These are phyloP conservation scores for Crioceris asparagi DNA, from an alignment of 2,888 invertebrate species.

Conservation along the genomic window DNA sequence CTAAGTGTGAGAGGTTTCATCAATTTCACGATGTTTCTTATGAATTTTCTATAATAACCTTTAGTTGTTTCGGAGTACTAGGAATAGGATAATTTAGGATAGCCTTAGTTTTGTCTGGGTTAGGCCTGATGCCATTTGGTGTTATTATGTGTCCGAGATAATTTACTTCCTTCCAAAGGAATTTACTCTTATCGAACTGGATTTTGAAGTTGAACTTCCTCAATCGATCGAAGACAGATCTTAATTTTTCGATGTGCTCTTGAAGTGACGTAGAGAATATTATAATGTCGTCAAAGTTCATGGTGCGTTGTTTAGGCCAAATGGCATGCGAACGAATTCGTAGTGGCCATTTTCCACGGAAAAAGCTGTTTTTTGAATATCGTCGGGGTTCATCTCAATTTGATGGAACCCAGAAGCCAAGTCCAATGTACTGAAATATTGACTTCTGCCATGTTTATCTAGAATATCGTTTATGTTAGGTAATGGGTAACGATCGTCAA, in stretches of 20 bases:
- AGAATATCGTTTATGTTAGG: constrained; percentile 14
- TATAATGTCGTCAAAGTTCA: background rate
- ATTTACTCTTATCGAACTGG: constrained; percentile 27
- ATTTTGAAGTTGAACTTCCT: background rate
- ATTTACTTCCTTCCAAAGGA: constrained; percentile 28
- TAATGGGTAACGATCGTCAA: constrained; percentile 28
- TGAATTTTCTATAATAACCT: constrained; percentile 29
- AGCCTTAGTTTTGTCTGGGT: constrained; percentile 21
- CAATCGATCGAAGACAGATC: background rate
- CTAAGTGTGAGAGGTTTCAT: too few relatives aligned
- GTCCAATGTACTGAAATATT: constrained; percentile 28
- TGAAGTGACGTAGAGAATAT: background rate
- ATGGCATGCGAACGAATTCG: constrained; percentile 3
- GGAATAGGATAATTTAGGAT: constrained; percentile 5
- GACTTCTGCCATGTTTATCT: constrained; percentile 3
- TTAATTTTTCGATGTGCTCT: background rate
- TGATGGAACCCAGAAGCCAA: constrained; percentile 30
- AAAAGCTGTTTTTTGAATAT: constrained; percentile 12
- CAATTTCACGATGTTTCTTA: constrained; percentile 19
- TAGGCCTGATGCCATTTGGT: background rate
- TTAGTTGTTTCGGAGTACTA: constrained; percentile 14
- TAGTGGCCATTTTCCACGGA: constrained; percentile 2
- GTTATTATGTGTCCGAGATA: background rate
- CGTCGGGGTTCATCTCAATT: constrained; percentile 18
- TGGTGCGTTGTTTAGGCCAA: constrained; percentile 19